Evolutionary conservation across 2,888 invertebrate species (phyloP).

Genomic region (Eumacrocentrus americanus): DNA sequence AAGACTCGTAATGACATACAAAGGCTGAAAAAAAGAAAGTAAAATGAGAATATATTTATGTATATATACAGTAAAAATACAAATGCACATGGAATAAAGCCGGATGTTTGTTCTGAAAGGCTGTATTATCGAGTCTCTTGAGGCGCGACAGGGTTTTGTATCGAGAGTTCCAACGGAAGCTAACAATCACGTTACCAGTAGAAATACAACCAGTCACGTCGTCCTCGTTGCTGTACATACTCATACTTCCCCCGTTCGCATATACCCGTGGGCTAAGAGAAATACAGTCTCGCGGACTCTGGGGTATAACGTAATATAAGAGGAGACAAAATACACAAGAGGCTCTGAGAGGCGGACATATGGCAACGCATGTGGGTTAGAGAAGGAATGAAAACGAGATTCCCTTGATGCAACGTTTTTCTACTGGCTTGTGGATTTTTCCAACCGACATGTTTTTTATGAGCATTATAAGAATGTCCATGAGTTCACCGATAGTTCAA

Average conservation of each 20-base stretch:
- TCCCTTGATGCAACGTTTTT: slow-evolving; percentile 41
- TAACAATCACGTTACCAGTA: slow-evolving; percentile 22
- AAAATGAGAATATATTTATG: background rate
- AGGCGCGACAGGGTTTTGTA: slow-evolving; percentile 3
- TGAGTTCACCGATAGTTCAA: background rate
- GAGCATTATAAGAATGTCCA: background rate
- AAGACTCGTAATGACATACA: no score
- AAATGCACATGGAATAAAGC: slow-evolving; percentile 5
- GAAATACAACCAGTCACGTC: slow-evolving; percentile 22
- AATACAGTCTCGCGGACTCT: slow-evolving; percentile 48
- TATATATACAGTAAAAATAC: background rate
- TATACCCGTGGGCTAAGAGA: slow-evolving; percentile 41
- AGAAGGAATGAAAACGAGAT: slow-evolving; percentile 49
- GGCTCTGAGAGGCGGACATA: slow-evolving; percentile 31
- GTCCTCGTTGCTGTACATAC: slow-evolving; percentile 13
- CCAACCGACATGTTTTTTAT: background rate
- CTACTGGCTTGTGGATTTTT: background rate
- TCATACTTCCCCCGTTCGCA: slow-evolving; percentile 8
- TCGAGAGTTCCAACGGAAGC: slow-evolving; percentile 16
- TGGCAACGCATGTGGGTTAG: slow-evolving; percentile 25
- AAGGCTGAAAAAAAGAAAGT: no score
- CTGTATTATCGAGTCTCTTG: slow-evolving; percentile 10
- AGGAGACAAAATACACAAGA: slow-evolving; percentile 51
- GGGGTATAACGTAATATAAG: slow-evolving; percentile 49
- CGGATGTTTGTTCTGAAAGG: slow-evolving; percentile 9